Base-by-base conservation (phyloP, 2,888 invertebrate species). In the Nomada ferruginata region DNA sequence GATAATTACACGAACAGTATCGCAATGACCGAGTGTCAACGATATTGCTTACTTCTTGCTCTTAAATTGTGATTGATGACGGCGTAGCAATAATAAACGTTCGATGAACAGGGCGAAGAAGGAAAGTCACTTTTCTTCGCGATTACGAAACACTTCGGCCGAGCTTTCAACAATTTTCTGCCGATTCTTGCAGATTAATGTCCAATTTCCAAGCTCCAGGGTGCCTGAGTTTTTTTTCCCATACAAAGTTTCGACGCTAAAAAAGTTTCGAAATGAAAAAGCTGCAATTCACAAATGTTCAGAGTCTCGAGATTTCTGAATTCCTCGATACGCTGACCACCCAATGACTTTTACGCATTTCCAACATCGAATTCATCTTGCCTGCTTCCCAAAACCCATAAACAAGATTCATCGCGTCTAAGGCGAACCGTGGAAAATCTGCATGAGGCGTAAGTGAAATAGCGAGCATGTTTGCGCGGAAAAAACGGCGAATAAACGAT, bases 21-120 rank as follows among this genome's bases (percentile, higher is more conserved):
- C 64, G 57, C 52, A 36, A 47, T 44, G 72, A 23, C 3, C 64
- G 26, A 63, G 69, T 69, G 77, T 76, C 77, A 69, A 79, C 77
- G 42, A 79, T 76, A 79, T 63, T 77, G 68, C 63, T 18, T 18
- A 77, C 55, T 76, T 77, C 77, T 77, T 77, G 77, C 29, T 23
- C 57, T n/a, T 36, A 57, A 77, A 69, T 77, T 69, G 63, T 76
- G 79, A 79, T 79, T 79, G 77, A 79, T 79, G 77, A 69, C 69
- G 29, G 7, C 29, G 5, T 42, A 57, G 76, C 23, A 55, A 66
- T 63, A 52, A 57, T 64, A 52, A 79, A 77, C 78, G 68, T 69
- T 63, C 78, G 57, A 78, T 42, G 68, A 76, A 55, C 68, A 50
- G n/a, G 26, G n/a, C n/a, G 44, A n/a, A 9, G 20, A 13, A 70